Evolutionary conservation across 2,888 invertebrate genomes (phyloP).

Genomic region (Ashinkailepas kermadecensis): DNA sequence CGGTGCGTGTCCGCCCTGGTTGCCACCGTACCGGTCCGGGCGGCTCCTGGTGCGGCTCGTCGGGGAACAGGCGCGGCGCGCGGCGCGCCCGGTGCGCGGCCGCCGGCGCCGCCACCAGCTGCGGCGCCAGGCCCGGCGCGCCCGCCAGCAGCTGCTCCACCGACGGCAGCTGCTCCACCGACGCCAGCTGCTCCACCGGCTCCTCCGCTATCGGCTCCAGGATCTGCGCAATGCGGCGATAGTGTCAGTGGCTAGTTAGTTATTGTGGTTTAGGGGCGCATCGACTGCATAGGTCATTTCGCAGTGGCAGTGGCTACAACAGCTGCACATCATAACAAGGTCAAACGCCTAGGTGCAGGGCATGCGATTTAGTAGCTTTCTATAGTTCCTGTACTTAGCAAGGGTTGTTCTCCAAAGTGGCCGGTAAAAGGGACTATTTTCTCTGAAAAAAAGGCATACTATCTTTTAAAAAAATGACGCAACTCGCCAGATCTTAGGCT

Average conservation of each 20-base stretch:
- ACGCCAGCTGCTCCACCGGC: background rate
- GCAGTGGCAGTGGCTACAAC: background rate
- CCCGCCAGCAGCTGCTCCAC: background rate
- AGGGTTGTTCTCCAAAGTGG: no score
- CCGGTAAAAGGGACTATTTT: no score
- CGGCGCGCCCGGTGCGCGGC: background rate
- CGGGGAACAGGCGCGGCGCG: background rate
- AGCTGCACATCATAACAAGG: no score
- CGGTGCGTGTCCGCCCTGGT: background rate
- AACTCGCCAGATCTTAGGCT: no score
- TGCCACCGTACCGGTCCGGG: constrained; percentile 7
- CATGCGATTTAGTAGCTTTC: no score
- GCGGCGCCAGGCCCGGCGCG: background rate
- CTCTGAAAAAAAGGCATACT: no score
- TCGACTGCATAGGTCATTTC: no score
- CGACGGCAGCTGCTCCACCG: background rate
- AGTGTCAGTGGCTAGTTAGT: background rate
- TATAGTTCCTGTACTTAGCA: no score
- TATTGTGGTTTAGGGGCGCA: no score
- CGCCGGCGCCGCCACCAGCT: background rate
- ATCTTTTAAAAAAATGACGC: no score
- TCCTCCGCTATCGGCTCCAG: background rate
- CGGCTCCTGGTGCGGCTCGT: background rate
- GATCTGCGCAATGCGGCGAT: background rate
- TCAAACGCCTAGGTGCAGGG: no score